phyloP scores from a whole-genome alignment of 2,888 invertebrate species.

The Nudaria mundana region DNA sequence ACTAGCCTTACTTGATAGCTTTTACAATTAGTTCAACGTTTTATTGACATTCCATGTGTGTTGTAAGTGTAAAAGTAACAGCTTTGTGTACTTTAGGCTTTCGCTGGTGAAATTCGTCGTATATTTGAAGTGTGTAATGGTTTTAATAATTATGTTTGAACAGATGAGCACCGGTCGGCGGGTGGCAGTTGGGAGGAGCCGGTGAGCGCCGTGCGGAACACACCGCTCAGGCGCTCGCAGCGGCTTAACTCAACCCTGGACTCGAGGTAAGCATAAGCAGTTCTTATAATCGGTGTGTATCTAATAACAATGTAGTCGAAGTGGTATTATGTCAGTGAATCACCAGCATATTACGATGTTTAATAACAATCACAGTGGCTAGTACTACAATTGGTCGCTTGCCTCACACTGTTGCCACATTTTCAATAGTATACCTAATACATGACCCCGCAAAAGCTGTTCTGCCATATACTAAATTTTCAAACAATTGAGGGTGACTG shows the following conservation, averaged over 20 bases:
- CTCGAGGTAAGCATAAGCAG: slow-evolving; percentile 69
- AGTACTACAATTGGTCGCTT: too few species aligned
- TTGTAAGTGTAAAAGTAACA: slow-evolving; percentile 4
- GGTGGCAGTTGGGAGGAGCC: slow-evolving; percentile 91
- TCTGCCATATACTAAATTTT: too few species aligned
- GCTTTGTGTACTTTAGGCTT: slow-evolving; percentile 12
- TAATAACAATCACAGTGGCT: too few species aligned
- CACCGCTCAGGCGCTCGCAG: slow-evolving; percentile 74
- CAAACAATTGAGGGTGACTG: too few species aligned
- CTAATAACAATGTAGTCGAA: too few species aligned
- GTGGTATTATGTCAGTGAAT: background rate
- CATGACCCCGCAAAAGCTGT: too few species aligned
- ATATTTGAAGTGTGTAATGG: slow-evolving; percentile 2
- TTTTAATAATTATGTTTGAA: slow-evolving; percentile 29
- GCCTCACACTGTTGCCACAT: too few species aligned
- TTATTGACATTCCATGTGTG: background rate
- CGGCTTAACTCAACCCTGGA: slow-evolving; percentile 78
- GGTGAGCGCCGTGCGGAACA: slow-evolving; percentile 74
- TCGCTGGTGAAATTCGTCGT: slow-evolving; percentile 8
- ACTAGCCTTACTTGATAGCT: background rate
- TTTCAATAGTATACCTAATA: too few species aligned
- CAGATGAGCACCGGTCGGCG: slow-evolving; percentile 90
- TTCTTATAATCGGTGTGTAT: background rate
- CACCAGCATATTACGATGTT: too few species aligned
- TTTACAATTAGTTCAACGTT: background rate